These are phyloP conservation scores for Burhinus bistriatus DNA, from an alignment of 2,113 vertebrate species.

Conservation along the genomic window DNA sequence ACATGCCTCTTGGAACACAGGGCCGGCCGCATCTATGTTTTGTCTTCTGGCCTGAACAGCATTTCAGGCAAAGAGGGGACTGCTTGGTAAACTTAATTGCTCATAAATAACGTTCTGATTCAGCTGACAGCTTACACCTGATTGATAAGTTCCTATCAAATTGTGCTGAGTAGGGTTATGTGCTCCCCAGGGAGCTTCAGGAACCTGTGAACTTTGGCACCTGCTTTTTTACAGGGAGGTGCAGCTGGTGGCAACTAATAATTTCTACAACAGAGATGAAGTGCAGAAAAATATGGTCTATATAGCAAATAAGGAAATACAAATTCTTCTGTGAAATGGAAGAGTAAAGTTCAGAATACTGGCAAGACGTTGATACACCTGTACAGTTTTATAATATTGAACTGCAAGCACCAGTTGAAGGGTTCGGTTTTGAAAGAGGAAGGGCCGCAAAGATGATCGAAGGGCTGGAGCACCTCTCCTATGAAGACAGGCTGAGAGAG, in stretches of 20 bases:
- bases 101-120: not conserved
- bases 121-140: not conserved
- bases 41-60: not conserved
- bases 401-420: not conserved
- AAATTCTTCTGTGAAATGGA: not conserved
- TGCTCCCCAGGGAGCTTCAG: not conserved
- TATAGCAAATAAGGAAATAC: not conserved
- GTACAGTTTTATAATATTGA: not conserved
- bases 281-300: not conserved
- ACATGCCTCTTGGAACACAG: fast-evolving
- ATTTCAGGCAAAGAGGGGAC: not conserved
- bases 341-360: not conserved
- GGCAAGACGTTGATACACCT: not conserved
- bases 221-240: not conserved
- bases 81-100: not conserved
- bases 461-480: not conserved
- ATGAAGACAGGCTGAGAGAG: not conserved
- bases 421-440: not conserved
- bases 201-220: not conserved
- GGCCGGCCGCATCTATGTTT: not conserved
- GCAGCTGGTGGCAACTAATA: not conserved
- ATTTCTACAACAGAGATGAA: not conserved
- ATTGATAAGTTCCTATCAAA: not conserved
- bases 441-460: not conserved
- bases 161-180: not conserved